Evolutionary conservation across 2,113 vertebrate genomes (phyloP).

Genomic region (Mus musculus): DNA sequence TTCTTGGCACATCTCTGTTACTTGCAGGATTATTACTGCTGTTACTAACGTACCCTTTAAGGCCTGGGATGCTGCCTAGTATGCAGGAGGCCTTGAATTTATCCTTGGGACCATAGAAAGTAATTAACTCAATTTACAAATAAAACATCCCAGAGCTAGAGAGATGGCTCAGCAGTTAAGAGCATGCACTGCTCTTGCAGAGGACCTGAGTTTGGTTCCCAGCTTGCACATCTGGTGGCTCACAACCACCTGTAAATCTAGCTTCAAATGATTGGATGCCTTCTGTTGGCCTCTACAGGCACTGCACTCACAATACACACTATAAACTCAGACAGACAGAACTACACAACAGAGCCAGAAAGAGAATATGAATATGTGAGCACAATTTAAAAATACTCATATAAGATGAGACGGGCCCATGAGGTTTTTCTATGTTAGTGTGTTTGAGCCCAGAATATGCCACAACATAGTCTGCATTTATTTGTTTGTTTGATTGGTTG

Average conservation of each 20-base stretch:
- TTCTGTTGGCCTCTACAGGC: background rate
- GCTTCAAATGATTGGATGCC: background rate
- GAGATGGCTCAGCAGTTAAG: background rate
- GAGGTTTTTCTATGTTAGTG: background rate
- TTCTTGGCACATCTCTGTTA: conserved; percentile 21
- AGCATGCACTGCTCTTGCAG: background rate
- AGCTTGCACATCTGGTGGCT: too few species aligned
- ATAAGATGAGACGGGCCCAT: background rate
- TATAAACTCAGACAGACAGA: background rate
- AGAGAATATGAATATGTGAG: background rate
- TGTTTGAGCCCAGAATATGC: background rate
- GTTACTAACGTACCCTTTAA: background rate
- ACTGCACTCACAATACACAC: background rate
- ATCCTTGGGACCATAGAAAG: background rate
- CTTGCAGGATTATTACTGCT: background rate
- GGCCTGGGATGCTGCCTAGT: background rate
- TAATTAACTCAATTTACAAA: background rate
- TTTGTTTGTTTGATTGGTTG: background rate
- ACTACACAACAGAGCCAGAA: background rate
- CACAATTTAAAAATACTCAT: background rate
- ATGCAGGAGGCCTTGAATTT: background rate
- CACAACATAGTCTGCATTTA: background rate
- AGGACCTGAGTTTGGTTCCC: background rate
- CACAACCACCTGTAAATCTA: background rate
- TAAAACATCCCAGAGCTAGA: background rate